These are phyloP conservation scores for Eulemur rubriventer DNA, from an alignment of 2,797 vertebrate genomes.

Conservation along the genomic window DNA sequence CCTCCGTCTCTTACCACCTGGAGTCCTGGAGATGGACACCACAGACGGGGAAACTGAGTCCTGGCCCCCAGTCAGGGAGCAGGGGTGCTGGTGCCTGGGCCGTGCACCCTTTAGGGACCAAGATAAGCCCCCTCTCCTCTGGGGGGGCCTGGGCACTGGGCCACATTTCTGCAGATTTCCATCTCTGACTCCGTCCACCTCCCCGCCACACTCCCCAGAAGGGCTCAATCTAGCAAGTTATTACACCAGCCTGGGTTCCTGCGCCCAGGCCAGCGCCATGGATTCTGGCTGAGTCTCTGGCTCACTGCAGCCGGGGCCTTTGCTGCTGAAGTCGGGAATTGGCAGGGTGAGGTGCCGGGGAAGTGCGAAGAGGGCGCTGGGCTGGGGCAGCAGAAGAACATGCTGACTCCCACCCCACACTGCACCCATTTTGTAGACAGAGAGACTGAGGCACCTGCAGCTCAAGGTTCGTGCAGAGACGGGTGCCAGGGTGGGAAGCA, in stretches of 20 bases:
- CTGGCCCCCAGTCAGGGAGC: background rate
- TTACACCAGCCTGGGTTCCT: fast-evolving
- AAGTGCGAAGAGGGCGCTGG: background rate
- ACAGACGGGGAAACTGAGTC: background rate
- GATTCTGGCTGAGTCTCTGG: background rate
- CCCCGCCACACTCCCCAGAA: background rate
- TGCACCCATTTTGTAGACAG: background rate
- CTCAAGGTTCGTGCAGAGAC: background rate
- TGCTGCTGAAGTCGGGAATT: too few relatives aligned
- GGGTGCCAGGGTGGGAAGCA: background rate
- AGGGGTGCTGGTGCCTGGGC: background rate
- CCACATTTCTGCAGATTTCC: background rate
- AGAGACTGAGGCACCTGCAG: background rate
- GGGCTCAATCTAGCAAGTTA: background rate
- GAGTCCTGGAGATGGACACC: background rate
- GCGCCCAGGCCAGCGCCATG: fast-evolving
- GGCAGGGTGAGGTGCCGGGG: background rate
- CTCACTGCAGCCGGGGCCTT: fast-evolving
- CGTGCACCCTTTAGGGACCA: fast-evolving
- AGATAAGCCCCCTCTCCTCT: background rate
- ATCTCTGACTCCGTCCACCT: background rate
- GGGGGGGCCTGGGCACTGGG: fast-evolving
- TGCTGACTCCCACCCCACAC: too few relatives aligned
- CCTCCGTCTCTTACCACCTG: background rate
- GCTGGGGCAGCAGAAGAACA: too few relatives aligned